phyloP scores from a whole-genome alignment of 2,888 invertebrate species.

The Drosophila bunnanda region DNA sequence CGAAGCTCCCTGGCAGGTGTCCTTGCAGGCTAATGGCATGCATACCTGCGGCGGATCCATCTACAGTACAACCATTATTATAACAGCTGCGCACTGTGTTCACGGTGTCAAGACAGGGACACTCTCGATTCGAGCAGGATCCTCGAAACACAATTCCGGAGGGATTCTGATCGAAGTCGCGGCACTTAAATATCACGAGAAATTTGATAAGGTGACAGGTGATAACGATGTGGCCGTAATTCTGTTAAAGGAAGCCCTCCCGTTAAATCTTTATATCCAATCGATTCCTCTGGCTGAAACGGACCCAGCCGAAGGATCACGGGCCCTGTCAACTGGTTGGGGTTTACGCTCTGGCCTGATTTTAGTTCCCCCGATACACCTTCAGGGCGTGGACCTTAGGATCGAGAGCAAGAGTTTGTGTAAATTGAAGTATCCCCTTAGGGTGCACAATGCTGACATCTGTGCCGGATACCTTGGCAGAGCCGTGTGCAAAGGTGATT shows the following conservation, averaged over 20 bases:
- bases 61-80: constrained; percentile 4
- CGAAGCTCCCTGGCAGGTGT: neutral
- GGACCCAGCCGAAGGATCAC: neutral
- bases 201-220: fast-evolving
- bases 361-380: neutral
- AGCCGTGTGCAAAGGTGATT: neutral
- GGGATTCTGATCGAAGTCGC: neutral
- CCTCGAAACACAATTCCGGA: constrained; percentile 3
- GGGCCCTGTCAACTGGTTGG: neutral
- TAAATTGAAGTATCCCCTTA: neutral
- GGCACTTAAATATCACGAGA: neutral
- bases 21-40: neutral
- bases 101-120: fast-evolving
- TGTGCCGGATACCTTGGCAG: neutral
- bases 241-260: neutral
- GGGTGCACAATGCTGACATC: neutral
- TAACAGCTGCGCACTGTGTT: constrained; percentile 15
- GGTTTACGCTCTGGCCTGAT: neutral
- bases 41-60: constrained; percentile 1
- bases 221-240: neutral
- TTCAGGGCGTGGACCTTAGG: neutral
- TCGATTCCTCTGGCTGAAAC: neutral
- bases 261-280: neutral
- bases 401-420: neutral
- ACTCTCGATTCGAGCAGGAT: neutral